These are phyloP conservation scores for Hipparchia semele DNA, from an alignment of 2,888 invertebrate genomes.

Conservation along the genomic window DNA sequence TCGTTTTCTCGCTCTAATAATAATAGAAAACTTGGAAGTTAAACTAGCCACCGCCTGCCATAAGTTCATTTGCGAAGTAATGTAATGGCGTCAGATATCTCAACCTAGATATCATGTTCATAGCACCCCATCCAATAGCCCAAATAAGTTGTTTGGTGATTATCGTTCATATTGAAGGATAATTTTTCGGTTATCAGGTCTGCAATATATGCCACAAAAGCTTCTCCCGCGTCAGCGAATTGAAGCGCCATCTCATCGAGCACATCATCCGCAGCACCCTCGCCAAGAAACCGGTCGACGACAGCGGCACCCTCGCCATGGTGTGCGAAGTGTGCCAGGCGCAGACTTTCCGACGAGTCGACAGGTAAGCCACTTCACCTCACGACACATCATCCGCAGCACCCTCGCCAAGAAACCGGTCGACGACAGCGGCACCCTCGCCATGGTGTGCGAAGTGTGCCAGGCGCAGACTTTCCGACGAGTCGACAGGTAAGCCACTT, in stretches of 20 bases:
- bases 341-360: constrained; percentile 64
- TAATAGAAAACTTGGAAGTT: no score
- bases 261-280: constrained; percentile 71
- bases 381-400: constrained; percentile 49
- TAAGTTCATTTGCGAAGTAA: no score
- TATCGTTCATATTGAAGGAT: no score
- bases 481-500: constrained; percentile 53
- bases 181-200: constrained; percentile 41
- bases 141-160: no score
- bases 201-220: constrained; percentile 70
- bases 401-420: constrained; percentile 69
- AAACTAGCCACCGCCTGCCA: no score
- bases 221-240: constrained; percentile 71
- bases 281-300: constrained; percentile 63
- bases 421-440: constrained; percentile 58
- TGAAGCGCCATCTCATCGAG: constrained; percentile 77
- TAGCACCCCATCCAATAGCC: no score
- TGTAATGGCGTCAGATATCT: no score
- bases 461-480: constrained; percentile 60
- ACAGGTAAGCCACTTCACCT: constrained; percentile 45
- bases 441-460: constrained; percentile 70
- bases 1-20: no score
- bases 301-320: constrained; percentile 62
- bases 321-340: constrained; percentile 67
- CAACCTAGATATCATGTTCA: no score